Evolutionary conservation across 2,113 vertebrate species (phyloP), one percentile per base, ranked within the genome.

Genomic region (Percina caprodes): DNA sequence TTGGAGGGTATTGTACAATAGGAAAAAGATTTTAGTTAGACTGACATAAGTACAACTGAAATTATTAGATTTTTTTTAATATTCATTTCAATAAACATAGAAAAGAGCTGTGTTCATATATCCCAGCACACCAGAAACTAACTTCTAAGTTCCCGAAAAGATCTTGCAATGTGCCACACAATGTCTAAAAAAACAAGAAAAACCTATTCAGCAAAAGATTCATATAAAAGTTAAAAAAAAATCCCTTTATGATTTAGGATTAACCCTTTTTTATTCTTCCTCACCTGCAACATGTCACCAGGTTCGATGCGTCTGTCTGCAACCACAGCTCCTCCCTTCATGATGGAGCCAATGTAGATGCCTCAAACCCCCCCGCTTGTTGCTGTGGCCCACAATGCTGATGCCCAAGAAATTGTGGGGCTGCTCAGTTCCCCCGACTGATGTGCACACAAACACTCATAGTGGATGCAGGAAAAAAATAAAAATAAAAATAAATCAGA

Each of bases 361-460:
- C 97, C 97, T 13, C 97, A 97, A n/a, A 0, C n/a, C 97, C 0
- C 97, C 97, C 19, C 97, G 88, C 82, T 98, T 97, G 1, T 97
- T 98, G 90, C 97, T 98, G 87, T 98, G 97, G 16, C 97, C 97
- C n/a, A n/a, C n/a, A n/a, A 98, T 98, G 90, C 96, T 97, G 88
- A 97, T 97, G 73, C 97, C 97, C 92, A 97, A 83, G 90, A 97
- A 97, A 88, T 97, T 98, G 93, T 97, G 26, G 26, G 26, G 26
- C 26, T 30, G 26, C 2, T 2, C 26, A 30, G 26, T 30, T 30
- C 26, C 26, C 26, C n/a, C n/a, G 26, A 30, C 3, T 2, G 2
- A 3, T 3, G 3, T 3, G 3, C 26, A 30, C 26, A 30, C 26
- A 30, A 30, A 30, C 26, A 30, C 26, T 30, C 26, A 30, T 30